A percentile compares a stretch with the other conserved stretches of the same genome.
Evolutionary conservation across 2,888 invertebrate genomes (phyloP).

Genomic region (Torymus aiolomorphi): DNA sequence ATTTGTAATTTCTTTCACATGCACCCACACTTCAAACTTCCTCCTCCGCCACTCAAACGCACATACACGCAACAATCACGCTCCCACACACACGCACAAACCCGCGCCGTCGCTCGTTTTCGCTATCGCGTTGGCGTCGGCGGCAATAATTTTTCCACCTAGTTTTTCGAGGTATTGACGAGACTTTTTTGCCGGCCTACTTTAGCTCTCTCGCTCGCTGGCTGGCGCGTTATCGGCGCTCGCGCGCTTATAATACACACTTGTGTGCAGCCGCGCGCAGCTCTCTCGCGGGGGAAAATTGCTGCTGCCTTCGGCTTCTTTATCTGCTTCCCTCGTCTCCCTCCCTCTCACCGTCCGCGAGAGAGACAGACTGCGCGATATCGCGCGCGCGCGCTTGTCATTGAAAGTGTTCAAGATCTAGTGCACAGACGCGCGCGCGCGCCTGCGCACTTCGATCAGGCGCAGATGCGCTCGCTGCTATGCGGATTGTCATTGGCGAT

Average conservation of each 20-base stretch:
- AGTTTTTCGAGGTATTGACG: conserved; percentile 71
- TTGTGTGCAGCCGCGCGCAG: conserved; percentile 39
- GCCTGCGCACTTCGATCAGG: background rate
- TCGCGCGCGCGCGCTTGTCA: conserved; percentile 64
- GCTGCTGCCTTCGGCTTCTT: background rate
- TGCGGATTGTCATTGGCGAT: too few species aligned
- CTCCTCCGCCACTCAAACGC: too few species aligned
- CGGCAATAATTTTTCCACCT: conserved; percentile 72
- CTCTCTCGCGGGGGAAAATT: background rate
- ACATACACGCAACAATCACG: too few species aligned
- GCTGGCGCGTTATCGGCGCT: conserved; percentile 35
- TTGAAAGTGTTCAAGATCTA: conserved; percentile 72
- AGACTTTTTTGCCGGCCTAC: conserved; percentile 73
- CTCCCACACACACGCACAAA: too few species aligned
- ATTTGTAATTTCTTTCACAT: too few species aligned
- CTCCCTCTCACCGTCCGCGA: background rate
- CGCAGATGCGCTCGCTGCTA: background rate
- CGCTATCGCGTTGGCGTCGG: conserved; percentile 40
- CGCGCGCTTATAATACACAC: conserved; percentile 12
- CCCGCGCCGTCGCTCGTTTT: background rate
- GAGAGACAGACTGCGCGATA: background rate
- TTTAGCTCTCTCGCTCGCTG: conserved; percentile 55
- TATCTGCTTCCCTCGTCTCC: conserved; percentile 50
- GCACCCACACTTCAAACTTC: too few species aligned
- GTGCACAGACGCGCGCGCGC: conserved; percentile 62